A percentile compares a stretch with the other conserved stretches of the same genome.
phyloP scores from a whole-genome alignment of 2,888 invertebrate species.

The Eudasyphora cyanicolor region DNA sequence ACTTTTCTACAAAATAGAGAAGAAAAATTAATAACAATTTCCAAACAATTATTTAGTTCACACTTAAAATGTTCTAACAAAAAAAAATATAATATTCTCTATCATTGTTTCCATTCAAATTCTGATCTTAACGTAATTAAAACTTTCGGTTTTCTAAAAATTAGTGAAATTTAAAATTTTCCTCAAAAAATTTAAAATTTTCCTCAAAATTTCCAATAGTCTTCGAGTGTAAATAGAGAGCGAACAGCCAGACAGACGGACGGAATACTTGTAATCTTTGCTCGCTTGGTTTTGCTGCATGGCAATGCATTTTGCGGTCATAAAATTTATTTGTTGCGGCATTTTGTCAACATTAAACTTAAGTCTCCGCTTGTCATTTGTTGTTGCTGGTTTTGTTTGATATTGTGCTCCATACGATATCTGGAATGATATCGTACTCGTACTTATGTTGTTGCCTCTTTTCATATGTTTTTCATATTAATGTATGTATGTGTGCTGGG shows the following conservation, averaged over 20 bases:
- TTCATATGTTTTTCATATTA: not conserved
- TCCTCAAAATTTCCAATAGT: too few relatives aligned
- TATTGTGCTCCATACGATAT: constrained; percentile 34
- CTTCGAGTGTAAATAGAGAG: not conserved
- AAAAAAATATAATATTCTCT: too few relatives aligned
- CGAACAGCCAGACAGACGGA: not conserved
- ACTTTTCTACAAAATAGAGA: too few relatives aligned
- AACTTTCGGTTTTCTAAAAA: too few relatives aligned
- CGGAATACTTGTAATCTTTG: constrained; percentile 38
- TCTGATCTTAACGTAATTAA: too few relatives aligned
- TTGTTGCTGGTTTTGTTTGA: constrained; percentile 2
- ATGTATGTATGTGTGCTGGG: not conserved
- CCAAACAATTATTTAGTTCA: too few relatives aligned
- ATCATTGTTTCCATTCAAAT: too few relatives aligned
- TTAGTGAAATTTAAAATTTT: too few relatives aligned
- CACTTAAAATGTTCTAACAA: too few relatives aligned
- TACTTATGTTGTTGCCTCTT: not conserved
- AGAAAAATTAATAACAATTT: too few relatives aligned
- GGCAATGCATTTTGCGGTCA: constrained; percentile 63
- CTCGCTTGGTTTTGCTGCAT: constrained; percentile 49
- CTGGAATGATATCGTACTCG: constrained; percentile 17
- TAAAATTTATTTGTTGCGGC: constrained; percentile 67
- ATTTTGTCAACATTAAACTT: constrained; percentile 65
- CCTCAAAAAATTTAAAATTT: too few relatives aligned
- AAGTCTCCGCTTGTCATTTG: constrained; percentile 28